Evolutionary conservation across 1,140 invertebrate species (phyloP).

Genomic region (Neodiprion lecontei): DNA sequence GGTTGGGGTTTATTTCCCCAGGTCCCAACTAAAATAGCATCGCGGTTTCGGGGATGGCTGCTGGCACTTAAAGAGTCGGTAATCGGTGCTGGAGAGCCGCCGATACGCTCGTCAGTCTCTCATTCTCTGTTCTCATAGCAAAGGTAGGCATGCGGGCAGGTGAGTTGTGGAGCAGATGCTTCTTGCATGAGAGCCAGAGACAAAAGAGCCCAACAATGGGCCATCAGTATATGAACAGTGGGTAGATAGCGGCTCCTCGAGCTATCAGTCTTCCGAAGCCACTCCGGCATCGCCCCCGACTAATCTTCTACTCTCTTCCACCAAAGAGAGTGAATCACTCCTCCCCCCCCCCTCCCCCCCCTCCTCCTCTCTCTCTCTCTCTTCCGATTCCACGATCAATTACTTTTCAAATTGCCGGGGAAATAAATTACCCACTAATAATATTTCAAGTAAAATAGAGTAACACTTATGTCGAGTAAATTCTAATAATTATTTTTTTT

Average conservation of each 20-base stretch:
- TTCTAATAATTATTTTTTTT: too few species aligned
- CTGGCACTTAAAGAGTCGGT: too few species aligned
- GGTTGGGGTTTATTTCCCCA: too few species aligned
- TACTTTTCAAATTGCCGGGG: conserved; percentile 14
- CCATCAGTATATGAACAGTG: not conserved
- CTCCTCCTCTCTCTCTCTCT: conserved; percentile 14
- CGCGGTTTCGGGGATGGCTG: too few species aligned
- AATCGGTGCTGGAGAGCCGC: too few species aligned
- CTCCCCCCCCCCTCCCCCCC: conserved; percentile 19
- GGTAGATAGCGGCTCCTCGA: not conserved
- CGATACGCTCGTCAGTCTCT: too few species aligned
- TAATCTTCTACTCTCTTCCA: conserved; percentile 2
- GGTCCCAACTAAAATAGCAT: too few species aligned
- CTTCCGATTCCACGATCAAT: conserved; percentile 12
- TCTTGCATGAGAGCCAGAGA: not conserved
- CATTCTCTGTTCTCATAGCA: too few species aligned
- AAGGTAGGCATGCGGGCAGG: too few species aligned
- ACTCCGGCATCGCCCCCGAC: not conserved
- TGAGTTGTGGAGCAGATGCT: not conserved
- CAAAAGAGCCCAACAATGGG: not conserved
- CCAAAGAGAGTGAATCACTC: not conserved
- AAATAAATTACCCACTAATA: not conserved
- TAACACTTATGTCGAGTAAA: too few species aligned
- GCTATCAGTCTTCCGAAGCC: not conserved
- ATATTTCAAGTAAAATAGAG: too few species aligned